Evolutionary conservation across 2,888 invertebrate species (phyloP).

Genomic region (Yponomeuta plumbellus): DNA sequence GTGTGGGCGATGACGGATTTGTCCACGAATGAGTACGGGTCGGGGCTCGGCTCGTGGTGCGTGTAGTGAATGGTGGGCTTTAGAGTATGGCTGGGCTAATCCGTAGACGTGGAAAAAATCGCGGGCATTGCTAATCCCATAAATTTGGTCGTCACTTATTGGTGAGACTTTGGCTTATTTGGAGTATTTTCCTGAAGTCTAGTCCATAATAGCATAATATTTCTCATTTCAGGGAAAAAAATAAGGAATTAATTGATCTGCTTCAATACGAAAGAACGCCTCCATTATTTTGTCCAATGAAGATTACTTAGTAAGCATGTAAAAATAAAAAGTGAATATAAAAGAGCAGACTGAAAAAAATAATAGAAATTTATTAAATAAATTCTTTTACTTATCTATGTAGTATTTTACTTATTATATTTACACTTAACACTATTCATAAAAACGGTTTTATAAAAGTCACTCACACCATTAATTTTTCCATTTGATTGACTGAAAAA

Average conservation of each 20-base stretch:
- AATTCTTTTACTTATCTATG: background rate
- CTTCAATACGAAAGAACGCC: background rate
- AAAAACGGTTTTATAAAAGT: background rate
- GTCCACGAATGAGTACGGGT: too few species aligned
- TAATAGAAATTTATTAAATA: background rate
- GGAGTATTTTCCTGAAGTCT: too few species aligned
- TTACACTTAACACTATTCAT: background rate
- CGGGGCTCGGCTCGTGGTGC: too few species aligned
- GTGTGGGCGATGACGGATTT: too few species aligned
- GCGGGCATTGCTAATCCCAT: too few species aligned
- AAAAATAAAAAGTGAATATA: background rate
- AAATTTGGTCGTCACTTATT: too few species aligned
- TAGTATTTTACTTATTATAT: too few species aligned
- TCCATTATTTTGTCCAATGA: background rate
- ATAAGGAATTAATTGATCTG: background rate
- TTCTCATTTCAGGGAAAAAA: background rate
- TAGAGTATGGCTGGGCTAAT: too few species aligned
- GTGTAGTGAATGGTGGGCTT: too few species aligned
- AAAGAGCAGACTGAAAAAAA: background rate
- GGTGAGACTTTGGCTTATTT: too few species aligned
- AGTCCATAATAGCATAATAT: background rate
- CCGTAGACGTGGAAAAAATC: too few species aligned
- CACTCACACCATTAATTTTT: conserved; percentile 42
- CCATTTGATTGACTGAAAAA: conserved; percentile 68
- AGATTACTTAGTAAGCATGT: background rate